phyloP scores from a whole-genome alignment of 2,888 invertebrate species.

The Coleophora flavipennella region DNA sequence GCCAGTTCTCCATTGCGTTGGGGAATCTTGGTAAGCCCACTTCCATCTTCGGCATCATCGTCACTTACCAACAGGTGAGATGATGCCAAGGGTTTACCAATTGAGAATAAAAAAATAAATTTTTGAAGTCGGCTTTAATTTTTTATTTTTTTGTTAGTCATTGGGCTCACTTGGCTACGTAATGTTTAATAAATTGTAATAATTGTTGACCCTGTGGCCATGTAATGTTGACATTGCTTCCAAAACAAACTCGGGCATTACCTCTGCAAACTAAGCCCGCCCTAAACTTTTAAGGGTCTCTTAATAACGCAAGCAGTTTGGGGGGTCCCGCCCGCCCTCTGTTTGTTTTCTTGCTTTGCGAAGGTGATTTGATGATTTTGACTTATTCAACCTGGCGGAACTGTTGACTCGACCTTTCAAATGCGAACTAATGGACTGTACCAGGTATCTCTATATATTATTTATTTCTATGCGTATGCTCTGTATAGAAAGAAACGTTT shows the following conservation, averaged over 20 bases:
- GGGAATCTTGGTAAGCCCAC: no score
- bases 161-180: no score
- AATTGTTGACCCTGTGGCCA: slow-evolving; percentile 20
- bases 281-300: slow-evolving; percentile 67
- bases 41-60: no score
- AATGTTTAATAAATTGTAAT: slow-evolving; percentile 3
- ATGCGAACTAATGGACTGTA: slow-evolving; percentile 24
- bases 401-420: slow-evolving; percentile 22
- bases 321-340: slow-evolving; percentile 61
- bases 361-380: slow-evolving; percentile 70
- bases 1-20: no score
- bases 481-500: no score
- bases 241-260: slow-evolving; percentile 61
- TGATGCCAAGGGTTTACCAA: no score
- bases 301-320: slow-evolving; percentile 69
- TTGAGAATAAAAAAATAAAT: no score
- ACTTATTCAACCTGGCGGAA: slow-evolving; percentile 57
- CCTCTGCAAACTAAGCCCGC: slow-evolving; percentile 63
- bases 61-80: no score
- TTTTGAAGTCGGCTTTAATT: neutral
- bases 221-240: slow-evolving; percentile 51
- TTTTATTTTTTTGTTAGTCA: neutral
- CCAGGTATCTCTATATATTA: no score
- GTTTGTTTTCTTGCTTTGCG: slow-evolving; percentile 62
- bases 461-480: no score